These are phyloP conservation scores for Sogatella furcifera DNA, from an alignment of 1,140 invertebrate species.

Conservation along the genomic window DNA sequence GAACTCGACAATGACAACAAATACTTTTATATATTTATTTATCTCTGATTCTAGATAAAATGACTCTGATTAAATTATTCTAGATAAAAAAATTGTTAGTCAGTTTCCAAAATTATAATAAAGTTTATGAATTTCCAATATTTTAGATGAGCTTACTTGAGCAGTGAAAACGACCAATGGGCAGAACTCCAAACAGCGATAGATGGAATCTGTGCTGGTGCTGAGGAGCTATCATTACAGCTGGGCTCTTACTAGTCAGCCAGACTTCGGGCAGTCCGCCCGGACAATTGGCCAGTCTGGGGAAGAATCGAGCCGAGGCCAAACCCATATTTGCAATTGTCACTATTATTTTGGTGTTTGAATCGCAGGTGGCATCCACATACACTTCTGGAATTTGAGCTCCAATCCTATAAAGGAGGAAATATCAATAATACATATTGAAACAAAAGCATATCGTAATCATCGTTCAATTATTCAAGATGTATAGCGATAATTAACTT, in stretches of 20 bases:
- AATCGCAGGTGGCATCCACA: conserved; percentile 30
- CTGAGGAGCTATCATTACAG: conserved; percentile 32
- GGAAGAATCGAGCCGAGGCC: conserved; percentile 29
- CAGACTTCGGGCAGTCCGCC: conserved; percentile 32
- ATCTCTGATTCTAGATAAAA: no score
- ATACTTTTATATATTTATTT: no score
- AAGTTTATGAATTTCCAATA: no score
- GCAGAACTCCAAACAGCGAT: conserved; percentile 28
- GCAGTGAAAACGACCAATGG: conserved; percentile 31
- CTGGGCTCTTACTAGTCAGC: conserved; percentile 28
- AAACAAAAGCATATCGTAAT: no score
- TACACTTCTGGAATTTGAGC: conserved; percentile 36
- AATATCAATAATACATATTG: no score
- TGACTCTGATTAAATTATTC: no score
- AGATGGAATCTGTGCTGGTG: conserved; percentile 32
- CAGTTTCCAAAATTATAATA: no score
- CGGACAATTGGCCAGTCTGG: conserved; percentile 33
- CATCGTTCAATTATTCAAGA: no score
- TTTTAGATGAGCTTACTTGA: conserved; percentile 27
- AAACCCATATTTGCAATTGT: conserved; percentile 36
- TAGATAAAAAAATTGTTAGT: no score
- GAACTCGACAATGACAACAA: no score
- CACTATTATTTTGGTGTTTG: conserved; percentile 31
- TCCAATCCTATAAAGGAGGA: conserved; percentile 24
- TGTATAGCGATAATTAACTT: no score